Percentiles rank a stretch among this genome's conserved stretches.
Conservation (phyloP, 2,888 invertebrate species). For the Megaustenia siamemsis region DNA sequence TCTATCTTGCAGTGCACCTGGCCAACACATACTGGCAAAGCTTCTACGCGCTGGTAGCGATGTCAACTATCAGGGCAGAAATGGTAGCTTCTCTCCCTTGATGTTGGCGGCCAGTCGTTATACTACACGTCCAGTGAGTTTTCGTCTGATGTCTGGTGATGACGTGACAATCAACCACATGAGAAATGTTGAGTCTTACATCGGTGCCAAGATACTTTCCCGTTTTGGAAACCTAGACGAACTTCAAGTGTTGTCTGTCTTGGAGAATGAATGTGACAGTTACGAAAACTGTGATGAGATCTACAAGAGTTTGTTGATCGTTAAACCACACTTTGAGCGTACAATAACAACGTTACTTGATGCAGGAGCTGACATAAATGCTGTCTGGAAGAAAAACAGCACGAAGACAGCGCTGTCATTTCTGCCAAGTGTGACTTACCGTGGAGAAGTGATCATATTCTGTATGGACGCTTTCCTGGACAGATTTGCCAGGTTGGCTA, state of each 20-base stretch:
- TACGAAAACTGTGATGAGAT: too few relatives aligned
- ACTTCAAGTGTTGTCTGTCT: too few relatives aligned
- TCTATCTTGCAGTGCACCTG: too few relatives aligned
- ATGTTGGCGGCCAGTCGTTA: not conserved
- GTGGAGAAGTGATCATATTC: not conserved
- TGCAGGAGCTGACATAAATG: conserved; percentile 26
- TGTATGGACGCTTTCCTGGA: conserved; percentile 2
- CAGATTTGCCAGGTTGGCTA: not conserved
- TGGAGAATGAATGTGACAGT: too few relatives aligned
- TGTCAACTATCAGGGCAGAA: conserved; percentile 10
- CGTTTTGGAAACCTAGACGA: too few relatives aligned
- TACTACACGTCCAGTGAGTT: too few relatives aligned
- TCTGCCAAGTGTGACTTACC: not conserved
- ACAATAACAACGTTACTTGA: not conserved
- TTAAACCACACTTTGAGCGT: too few relatives aligned
- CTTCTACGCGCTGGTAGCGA: not conserved
- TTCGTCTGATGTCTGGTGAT: too few relatives aligned
- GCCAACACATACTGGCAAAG: not conserved
- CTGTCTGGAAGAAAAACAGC: not conserved
- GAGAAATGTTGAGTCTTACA: too few relatives aligned
- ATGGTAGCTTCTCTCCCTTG: conserved; percentile 8
- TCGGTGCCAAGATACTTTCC: too few relatives aligned
- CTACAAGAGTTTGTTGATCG: too few relatives aligned
- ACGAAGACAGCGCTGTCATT: conserved; percentile 4
- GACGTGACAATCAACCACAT: too few relatives aligned